phyloP scores from a whole-genome alignment of 2,113 vertebrate species.

The Sturnus vulgaris region DNA sequence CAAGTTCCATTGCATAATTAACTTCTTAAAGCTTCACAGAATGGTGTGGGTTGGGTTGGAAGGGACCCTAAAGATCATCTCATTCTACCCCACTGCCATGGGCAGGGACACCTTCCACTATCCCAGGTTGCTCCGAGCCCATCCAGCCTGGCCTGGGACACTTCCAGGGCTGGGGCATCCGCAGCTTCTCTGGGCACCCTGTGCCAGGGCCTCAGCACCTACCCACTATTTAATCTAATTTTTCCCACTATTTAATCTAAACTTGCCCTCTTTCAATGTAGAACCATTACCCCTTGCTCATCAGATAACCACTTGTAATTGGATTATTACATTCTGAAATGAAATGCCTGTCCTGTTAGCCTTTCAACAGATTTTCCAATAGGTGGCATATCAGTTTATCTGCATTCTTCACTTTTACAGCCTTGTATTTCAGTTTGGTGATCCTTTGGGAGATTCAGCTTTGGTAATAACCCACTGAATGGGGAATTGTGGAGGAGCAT shows the following conservation, averaged over 20 bases:
- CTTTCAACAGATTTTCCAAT: neutral
- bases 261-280: neutral
- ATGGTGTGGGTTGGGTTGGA: neutral
- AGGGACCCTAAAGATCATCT: neutral
- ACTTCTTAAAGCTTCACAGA: neutral
- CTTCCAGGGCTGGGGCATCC: neutral
- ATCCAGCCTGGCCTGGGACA: neutral
- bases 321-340: neutral
- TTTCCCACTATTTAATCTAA: neutral
- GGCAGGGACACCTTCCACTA: neutral
- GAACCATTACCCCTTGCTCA: neutral
- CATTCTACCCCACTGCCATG: fast-evolving
- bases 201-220: no score
- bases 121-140: neutral
- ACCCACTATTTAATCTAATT: neutral
- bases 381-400: neutral
- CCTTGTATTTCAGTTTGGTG: neutral
- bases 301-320: neutral
- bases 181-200: neutral
- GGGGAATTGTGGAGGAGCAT: neutral
- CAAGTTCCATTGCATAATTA: neutral
- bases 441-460: neutral
- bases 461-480: neutral
- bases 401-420: neutral
- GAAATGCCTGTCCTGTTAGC: neutral